Evolutionary conservation across 2,797 vertebrate genomes (phyloP).

Genomic region (Alca torda): DNA sequence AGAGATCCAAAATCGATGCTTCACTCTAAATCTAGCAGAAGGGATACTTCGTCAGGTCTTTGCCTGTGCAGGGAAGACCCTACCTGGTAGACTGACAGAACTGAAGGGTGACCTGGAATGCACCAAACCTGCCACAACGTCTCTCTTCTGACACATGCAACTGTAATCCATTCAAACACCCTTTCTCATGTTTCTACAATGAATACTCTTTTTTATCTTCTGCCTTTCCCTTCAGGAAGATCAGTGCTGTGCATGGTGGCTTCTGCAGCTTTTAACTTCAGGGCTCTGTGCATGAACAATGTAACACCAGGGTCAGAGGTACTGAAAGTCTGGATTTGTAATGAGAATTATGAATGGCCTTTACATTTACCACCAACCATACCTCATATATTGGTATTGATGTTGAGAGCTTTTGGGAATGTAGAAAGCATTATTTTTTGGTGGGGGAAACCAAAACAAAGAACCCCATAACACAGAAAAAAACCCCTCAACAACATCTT

Average conservation of each 20-base stretch:
- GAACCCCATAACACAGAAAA: not conserved
- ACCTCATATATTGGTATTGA: not conserved
- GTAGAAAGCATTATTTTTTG: not conserved
- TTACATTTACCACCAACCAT: not conserved
- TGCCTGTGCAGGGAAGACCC: too few species aligned
- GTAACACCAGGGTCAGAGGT: not conserved
- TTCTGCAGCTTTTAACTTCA: not conserved
- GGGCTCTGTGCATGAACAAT: not conserved
- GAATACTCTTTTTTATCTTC: not conserved
- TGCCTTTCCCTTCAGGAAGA: not conserved
- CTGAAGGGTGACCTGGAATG: not conserved
- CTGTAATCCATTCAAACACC: not conserved
- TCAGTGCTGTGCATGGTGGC: not conserved
- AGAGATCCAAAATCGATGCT: not conserved
- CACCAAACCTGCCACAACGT: not conserved
- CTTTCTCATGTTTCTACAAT: not conserved
- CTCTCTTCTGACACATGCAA: not conserved
- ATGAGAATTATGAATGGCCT: not conserved
- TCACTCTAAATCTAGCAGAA: not conserved
- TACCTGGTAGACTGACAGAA: not conserved
- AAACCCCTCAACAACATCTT: accelerated
- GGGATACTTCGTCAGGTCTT: not conserved
- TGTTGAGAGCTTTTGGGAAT: not conserved
- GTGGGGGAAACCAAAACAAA: not conserved
- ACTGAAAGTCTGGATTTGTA: not conserved